phyloP scores from a whole-genome alignment of 37 sponge, comb jelly and placozoan species.

The Halichondria panicea region DNA sequence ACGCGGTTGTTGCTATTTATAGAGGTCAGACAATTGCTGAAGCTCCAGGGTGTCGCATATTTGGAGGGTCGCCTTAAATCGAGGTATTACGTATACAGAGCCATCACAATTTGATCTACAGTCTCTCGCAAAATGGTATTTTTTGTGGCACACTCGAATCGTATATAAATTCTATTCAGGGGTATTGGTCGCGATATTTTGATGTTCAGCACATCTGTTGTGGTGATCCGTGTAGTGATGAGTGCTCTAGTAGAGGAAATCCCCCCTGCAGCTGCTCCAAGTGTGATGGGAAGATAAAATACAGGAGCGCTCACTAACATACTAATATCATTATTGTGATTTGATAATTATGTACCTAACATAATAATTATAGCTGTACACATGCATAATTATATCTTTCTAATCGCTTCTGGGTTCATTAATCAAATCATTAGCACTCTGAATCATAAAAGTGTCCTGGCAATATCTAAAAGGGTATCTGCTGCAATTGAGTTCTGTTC shows the following conservation, averaged over 20 bases:
- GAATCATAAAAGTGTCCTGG: constrained; percentile 9
- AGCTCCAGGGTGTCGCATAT: too few relatives aligned
- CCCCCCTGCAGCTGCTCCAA: not conserved
- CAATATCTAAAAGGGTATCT: constrained; percentile 26
- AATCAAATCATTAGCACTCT: not conserved
- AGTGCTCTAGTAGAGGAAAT: constrained; percentile 8
- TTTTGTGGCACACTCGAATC: too few relatives aligned
- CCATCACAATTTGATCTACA: too few relatives aligned
- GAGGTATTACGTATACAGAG: too few relatives aligned
- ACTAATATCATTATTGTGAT: not conserved
- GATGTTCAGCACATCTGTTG: constrained; percentile 35
- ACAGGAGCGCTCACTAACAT: not conserved
- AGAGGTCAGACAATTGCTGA: too few relatives aligned
- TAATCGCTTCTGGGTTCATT: not conserved
- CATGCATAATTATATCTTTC: not conserved
- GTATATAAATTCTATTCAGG: not conserved
- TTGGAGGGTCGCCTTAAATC: too few relatives aligned
- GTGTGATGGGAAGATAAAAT: not conserved
- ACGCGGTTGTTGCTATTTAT: too few relatives aligned
- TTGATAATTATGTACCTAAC: not conserved
- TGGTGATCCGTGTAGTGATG: constrained; percentile 21
- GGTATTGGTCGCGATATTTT: constrained; percentile 42
- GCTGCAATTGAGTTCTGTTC: constrained; percentile 40
- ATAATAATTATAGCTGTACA: not conserved
- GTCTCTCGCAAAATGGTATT: too few relatives aligned